Base-by-base conservation (phyloP, 2,113 vertebrate genomes). In the Raja brachyura region DNA sequence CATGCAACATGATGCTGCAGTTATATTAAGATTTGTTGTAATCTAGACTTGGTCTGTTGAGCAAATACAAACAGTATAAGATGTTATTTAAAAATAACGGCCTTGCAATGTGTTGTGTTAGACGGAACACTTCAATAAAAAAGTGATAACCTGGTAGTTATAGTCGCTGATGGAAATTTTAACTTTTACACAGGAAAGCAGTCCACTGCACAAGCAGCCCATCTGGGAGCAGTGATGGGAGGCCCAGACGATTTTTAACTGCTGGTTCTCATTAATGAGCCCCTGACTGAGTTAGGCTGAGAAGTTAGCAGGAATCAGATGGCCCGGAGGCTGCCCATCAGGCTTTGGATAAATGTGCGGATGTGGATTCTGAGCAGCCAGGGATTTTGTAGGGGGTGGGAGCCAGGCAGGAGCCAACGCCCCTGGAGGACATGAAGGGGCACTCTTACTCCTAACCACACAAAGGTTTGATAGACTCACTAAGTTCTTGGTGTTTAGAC, bases 11-110 rank as follows among this genome's bases (percentile, higher is more conserved):
- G 56, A 88, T 66, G 83, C 83, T 66, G 59, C n/a, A 61, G 83
- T 86, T 86, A 86, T 86, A 86, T 63, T 88, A 88, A 88, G 83
- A 88, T 86, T 86, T 86, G 83, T 88, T 88, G 13, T 88, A 88
- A 88, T 88, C 83, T 63, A 63, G 83, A 18, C 83, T 31, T 59
- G 33, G 59, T 63, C 59, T 66, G 61, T 63, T 88, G n/a, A 63
- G 31, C 59, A 63, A 66, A 88, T 5, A 3, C 83, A 88, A 31
- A 66, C 83, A 88, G 10, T 61, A 66, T 88, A 31, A 31, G n/a
- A 31, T 66, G 1, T 63, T 63, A 63, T 61, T 88, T 88, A n/a
- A 86, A 86, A 61, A 61, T 61, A 85, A 85, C 4, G 13, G 54
- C 81, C 0, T 59, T 61, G 28, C 56, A 10, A n/a, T 10, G 81